A percentile compares a stretch with the other conserved stretches of the same genome.
phyloP scores from a whole-genome alignment of 2,888 invertebrate genomes.

The Rhagium mordax region DNA sequence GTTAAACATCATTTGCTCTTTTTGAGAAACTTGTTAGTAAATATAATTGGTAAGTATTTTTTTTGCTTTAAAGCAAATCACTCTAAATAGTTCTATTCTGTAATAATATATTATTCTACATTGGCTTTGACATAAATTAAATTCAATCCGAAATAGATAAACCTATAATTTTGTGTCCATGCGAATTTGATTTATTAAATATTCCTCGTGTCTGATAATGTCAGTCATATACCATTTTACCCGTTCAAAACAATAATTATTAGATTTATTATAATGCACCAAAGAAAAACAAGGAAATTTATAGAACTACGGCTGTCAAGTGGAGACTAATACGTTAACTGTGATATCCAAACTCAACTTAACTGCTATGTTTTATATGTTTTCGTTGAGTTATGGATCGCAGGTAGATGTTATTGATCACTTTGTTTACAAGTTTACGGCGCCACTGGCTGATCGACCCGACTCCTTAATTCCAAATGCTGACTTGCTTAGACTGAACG shows the following conservation, averaged over 20 bases:
- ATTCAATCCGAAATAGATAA: too few relatives aligned
- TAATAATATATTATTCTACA: too few relatives aligned
- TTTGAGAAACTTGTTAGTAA: too few relatives aligned
- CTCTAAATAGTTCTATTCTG: too few relatives aligned
- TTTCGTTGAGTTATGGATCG: slow-evolving; percentile 62
- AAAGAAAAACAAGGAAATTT: slow-evolving; percentile 9
- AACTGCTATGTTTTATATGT: slow-evolving; percentile 59
- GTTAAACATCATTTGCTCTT: too few relatives aligned
- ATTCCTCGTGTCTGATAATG: background rate
- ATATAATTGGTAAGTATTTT: too few relatives aligned
- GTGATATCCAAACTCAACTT: slow-evolving; percentile 35
- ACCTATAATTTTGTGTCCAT: too few relatives aligned
- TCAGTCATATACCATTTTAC: background rate
- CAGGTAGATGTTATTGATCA: slow-evolving; percentile 64
- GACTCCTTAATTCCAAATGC: slow-evolving; percentile 38
- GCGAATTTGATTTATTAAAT: too few relatives aligned
- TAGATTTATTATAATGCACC: slow-evolving; percentile 11
- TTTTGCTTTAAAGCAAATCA: too few relatives aligned
- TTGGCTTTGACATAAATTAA: too few relatives aligned
- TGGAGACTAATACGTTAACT: slow-evolving; percentile 13
- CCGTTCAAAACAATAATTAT: slow-evolving; percentile 6
- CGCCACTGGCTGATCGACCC: slow-evolving; percentile 48
- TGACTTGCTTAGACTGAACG: slow-evolving; percentile 34
- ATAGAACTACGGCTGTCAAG: slow-evolving; percentile 15
- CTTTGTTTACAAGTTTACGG: slow-evolving; percentile 62